phyloP scores from a whole-genome alignment of 1,140 invertebrate species.

The Brachionus manjavacas region DNA sequence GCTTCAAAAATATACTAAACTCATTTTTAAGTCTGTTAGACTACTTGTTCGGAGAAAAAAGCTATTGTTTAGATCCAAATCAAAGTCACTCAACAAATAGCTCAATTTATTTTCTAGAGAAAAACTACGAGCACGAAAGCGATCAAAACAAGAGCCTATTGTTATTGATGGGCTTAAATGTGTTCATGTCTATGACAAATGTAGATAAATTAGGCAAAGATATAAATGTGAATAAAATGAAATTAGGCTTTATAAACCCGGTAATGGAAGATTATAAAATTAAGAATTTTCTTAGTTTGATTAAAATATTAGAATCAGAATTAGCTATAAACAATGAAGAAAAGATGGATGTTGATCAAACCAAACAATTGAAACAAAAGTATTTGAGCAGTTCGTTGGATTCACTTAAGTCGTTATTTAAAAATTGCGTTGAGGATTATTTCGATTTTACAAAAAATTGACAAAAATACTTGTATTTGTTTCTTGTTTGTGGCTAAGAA shows the following conservation, averaged over 20 bases:
- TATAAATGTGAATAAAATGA: background rate
- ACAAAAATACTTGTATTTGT: background rate
- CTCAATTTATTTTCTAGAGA: background rate
- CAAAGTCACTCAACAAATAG: background rate
- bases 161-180: background rate
- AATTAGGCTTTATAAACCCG: background rate
- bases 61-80: background rate
- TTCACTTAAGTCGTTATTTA: background rate
- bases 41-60: background rate
- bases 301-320: background rate
- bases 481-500: too few relatives aligned
- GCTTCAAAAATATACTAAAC: slow-evolving; percentile 25
- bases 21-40: background rate
- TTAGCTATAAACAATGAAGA: background rate
- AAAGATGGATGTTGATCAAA: background rate
- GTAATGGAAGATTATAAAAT: slow-evolving; percentile 8
- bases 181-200: background rate
- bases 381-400: background rate
- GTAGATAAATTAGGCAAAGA: background rate
- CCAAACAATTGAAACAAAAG: background rate
- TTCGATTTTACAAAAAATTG: slow-evolving; percentile 15
- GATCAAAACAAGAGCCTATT: background rate
- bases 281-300: slow-evolving; percentile 11
- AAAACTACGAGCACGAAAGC: background rate
- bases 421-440: background rate